These are phyloP conservation scores for Pandemis heparana DNA, from an alignment of 2,888 invertebrate species.

Conservation along the genomic window DNA sequence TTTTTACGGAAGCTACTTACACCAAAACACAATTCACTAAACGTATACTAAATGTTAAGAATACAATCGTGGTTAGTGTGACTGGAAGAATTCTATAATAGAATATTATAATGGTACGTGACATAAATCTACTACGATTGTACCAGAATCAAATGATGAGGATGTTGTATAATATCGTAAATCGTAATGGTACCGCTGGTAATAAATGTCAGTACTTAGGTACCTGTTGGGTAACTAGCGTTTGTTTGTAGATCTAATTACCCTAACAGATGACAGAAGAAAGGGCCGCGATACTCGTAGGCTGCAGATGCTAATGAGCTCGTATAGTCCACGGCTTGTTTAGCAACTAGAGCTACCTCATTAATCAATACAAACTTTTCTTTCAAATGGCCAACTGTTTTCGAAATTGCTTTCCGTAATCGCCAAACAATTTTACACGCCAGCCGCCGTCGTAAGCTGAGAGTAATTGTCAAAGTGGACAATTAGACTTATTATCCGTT, in stretches of 20 bases:
- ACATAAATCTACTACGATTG: background rate
- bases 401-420: constrained; percentile 46
- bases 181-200: background rate
- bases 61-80: background rate
- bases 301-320: constrained; percentile 63
- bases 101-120: background rate
- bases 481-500: constrained; percentile 58
- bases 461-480: constrained; percentile 56
- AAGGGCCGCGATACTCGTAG: constrained; percentile 52
- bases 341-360: constrained; percentile 67
- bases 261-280: constrained; percentile 22
- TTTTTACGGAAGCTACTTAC: background rate
- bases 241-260: constrained; percentile 9
- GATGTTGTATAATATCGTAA: no score
- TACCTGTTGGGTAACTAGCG: background rate
- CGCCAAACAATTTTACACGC: constrained; percentile 52
- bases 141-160: background rate
- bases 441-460: constrained; percentile 46
- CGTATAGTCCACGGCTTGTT: constrained; percentile 71
- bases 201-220: background rate
- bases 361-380: constrained; percentile 69
- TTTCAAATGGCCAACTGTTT: constrained; percentile 31
- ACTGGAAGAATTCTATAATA: background rate
- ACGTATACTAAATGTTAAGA: background rate
- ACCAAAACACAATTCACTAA: background rate